A percentile compares a stretch with the other conserved stretches of the same genome.
These are phyloP conservation scores for Antechinus flavipes DNA, from an alignment of 2,113 vertebrate genomes.

Conservation along the genomic window DNA sequence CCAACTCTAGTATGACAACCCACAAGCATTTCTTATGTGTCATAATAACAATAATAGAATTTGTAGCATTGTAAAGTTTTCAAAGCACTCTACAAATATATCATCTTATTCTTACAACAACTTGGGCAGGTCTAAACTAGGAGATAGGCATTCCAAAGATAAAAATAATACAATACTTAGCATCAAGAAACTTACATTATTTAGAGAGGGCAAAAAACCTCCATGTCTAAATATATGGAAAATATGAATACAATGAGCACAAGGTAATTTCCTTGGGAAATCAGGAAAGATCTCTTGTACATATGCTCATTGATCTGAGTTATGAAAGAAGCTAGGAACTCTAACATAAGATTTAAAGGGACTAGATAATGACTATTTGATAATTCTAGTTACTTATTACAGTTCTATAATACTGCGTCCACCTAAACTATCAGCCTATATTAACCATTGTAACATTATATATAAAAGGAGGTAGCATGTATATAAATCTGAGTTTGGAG, in stretches of 20 bases:
- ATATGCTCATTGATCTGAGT: neutral
- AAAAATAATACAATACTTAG: neutral
- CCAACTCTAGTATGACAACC: neutral
- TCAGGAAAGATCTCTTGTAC: neutral
- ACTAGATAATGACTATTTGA: neutral
- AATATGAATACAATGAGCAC: neutral
- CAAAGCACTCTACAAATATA: neutral
- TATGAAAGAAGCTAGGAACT: neutral
- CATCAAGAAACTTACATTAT: neutral
- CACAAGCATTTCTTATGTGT: neutral
- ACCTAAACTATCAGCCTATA: neutral
- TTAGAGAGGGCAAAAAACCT: neutral
- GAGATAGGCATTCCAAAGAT: neutral
- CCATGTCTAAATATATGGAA: neutral
- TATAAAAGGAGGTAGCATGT: no score
- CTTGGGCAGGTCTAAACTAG: neutral
- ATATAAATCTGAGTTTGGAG: no score
- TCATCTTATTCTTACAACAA: neutral
- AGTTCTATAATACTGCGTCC: neutral
- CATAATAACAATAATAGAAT: neutral
- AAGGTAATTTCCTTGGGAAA: neutral
- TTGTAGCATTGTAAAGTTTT: neutral
- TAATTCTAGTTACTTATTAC: neutral
- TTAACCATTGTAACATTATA: neutral
- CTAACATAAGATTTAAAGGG: neutral